Evolutionary conservation across 2,113 vertebrate species (phyloP).

Genomic region (Conger conger): DNA sequence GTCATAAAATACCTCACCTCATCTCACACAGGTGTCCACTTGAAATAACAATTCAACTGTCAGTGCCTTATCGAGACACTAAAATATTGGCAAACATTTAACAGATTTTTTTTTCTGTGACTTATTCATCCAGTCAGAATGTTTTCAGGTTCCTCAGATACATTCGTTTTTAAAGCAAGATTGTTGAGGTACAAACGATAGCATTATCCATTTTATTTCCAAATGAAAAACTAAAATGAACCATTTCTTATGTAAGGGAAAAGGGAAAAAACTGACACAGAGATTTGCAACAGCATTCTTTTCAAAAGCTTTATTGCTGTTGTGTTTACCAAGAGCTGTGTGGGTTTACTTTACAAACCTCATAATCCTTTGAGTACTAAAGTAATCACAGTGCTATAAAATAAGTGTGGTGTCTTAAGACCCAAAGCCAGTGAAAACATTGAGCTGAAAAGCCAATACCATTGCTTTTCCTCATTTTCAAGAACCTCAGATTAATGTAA

Average conservation of each 20-base stretch:
- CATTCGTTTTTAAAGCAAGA: background rate
- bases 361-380: conserved; percentile 16
- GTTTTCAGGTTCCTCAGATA: conserved; percentile 55
- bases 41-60: conserved; percentile 52
- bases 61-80: conserved; percentile 73
- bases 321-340: background rate
- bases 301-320: background rate
- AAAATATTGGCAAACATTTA: conserved; percentile 5
- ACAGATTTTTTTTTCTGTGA: conserved; percentile 46
- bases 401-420: background rate
- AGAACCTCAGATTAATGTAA: no score
- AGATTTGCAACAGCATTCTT: background rate
- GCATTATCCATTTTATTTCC: background rate
- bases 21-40: background rate
- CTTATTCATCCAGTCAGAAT: conserved; percentile 34
- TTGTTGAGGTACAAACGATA: background rate
- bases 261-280: background rate
- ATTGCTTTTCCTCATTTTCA: no score
- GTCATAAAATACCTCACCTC: background rate
- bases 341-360: background rate
- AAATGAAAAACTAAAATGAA: background rate
- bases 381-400: background rate
- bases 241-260: background rate
- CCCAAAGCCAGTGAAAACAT: no score
- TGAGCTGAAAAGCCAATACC: no score